phyloP scores from a whole-genome alignment of 2,113 vertebrate genomes.

The Arizona elegans region DNA sequence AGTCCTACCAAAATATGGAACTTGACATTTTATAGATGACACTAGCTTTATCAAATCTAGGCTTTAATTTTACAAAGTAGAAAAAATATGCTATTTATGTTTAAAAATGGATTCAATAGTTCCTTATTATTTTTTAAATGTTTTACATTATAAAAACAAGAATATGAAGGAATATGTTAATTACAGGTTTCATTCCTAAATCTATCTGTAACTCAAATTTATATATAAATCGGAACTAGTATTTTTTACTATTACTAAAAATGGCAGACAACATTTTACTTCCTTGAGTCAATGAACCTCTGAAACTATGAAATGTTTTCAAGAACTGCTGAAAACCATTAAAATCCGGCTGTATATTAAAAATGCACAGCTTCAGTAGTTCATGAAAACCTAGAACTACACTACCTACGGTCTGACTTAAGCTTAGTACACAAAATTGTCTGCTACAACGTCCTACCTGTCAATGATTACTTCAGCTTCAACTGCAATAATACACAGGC shows the following conservation, averaged over 20 bases:
- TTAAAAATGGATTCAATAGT: neutral
- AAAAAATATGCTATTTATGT: neutral
- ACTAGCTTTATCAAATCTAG: neutral
- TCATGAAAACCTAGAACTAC: neutral
- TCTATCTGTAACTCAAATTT: neutral
- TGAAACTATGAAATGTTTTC: too few species aligned
- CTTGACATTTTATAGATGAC: neutral
- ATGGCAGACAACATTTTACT: neutral
- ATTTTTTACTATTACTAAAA: neutral
- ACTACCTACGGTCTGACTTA: too few species aligned
- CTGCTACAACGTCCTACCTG: too few species aligned
- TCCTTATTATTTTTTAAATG: neutral
- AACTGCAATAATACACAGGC: too few species aligned
- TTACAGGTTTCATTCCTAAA: neutral
- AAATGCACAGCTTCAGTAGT: neutral
- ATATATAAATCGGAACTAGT: neutral
- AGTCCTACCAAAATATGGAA: neutral
- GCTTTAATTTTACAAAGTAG: neutral
- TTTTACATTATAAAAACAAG: neutral
- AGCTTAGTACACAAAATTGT: too few species aligned
- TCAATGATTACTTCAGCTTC: too few species aligned
- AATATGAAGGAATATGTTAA: neutral
- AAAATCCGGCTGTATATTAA: neutral
- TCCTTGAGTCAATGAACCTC: neutral
- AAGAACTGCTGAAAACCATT: neutral